Evolutionary conservation across 2,888 invertebrate species (phyloP).

Genomic region (Sphinx pinastri): DNA sequence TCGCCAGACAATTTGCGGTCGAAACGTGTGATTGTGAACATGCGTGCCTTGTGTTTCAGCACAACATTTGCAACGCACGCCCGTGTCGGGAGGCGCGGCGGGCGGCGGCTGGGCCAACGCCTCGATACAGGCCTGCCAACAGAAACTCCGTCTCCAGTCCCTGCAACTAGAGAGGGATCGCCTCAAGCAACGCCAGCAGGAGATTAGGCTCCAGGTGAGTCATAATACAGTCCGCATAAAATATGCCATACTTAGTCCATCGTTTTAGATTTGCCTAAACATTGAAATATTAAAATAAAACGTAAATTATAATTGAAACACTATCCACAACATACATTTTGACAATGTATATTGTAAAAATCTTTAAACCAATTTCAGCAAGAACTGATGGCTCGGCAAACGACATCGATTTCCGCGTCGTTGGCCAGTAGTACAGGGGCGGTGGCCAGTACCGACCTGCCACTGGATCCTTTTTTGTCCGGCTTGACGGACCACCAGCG

Average conservation of each 20-base stretch:
- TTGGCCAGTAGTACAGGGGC: conserved; percentile 63
- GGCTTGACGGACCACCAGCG: conserved; percentile 94
- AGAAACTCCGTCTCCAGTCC: conserved; percentile 91
- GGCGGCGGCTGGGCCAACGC: conserved; percentile 85
- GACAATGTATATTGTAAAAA: too few species aligned
- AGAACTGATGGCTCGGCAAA: conserved; percentile 88
- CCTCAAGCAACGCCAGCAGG: conserved; percentile 94
- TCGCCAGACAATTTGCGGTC: neutral
- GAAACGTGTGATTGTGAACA: neutral
- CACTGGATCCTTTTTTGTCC: conserved; percentile 91
- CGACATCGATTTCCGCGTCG: conserved; percentile 73
- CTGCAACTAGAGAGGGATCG: conserved; percentile 95
- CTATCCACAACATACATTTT: too few species aligned
- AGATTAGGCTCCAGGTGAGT: conserved; percentile 93
- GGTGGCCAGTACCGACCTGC: conserved; percentile 85
- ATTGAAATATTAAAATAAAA: too few species aligned
- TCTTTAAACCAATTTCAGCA: conserved; percentile 71
- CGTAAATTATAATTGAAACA: too few species aligned
- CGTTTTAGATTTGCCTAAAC: too few species aligned
- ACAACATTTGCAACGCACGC: conserved; percentile 82
- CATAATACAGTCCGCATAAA: conserved; percentile 9
- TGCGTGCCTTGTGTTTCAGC: conserved; percentile 63
- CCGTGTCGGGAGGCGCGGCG: conserved; percentile 68
- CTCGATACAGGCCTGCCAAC: conserved; percentile 86
- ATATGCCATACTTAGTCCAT: too few species aligned